Conservation (phyloP, 2,888 invertebrate species). For the Lamellibrachia columna region DNA sequence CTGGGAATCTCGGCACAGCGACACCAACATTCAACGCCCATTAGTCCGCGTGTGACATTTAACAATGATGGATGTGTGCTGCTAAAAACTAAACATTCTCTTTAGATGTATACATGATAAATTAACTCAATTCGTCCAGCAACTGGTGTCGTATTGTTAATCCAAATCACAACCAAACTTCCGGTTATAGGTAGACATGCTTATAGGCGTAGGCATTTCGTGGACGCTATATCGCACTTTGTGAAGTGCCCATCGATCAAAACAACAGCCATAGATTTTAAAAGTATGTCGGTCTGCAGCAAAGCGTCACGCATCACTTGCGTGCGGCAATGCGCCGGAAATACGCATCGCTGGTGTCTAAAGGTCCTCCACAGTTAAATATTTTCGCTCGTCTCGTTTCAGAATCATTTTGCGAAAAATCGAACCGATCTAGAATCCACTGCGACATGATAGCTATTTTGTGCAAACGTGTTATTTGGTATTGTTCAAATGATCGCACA, state of each 20-base stretch:
- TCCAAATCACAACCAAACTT: background rate
- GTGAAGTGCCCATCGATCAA: background rate
- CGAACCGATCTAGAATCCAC: no score
- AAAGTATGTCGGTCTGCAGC: background rate
- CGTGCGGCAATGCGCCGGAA: background rate
- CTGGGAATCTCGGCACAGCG: background rate
- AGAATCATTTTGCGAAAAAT: no score
- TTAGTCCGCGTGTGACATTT: background rate
- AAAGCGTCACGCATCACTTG: slow-evolving; percentile 1
- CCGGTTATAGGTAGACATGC: background rate
- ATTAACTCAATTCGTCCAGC: background rate
- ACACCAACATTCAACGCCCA: background rate
- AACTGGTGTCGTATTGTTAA: background rate
- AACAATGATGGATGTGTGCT: background rate
- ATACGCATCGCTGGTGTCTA: background rate
- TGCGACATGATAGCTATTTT: no score
- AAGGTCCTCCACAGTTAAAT: no score
- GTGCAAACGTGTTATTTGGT: no score
- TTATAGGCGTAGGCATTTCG: background rate
- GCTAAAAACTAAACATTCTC: background rate
- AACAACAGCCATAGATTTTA: background rate
- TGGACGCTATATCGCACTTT: background rate
- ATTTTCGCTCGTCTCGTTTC: no score
- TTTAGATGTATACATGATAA: background rate
- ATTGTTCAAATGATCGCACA: no score